These are phyloP conservation scores for Karalla daura DNA, from an alignment of 2,797 vertebrate genomes.

Conservation along the genomic window DNA sequence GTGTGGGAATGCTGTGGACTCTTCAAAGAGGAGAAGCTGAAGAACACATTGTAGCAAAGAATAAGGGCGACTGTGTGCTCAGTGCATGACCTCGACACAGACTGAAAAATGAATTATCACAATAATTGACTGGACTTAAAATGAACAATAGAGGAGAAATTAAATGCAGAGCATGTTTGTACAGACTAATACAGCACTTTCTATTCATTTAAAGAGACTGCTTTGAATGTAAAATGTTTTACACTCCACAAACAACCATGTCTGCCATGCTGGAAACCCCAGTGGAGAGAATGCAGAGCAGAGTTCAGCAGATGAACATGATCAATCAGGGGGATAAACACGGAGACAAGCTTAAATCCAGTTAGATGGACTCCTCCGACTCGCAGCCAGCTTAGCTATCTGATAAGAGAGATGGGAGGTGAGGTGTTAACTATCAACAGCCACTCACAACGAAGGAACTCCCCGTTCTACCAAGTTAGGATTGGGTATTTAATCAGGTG, in stretches of 20 bases:
- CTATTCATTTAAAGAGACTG: not conserved
- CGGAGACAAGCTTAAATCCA: slow-evolving; percentile 69
- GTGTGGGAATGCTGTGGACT: not conserved
- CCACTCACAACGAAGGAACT: slow-evolving; percentile 60
- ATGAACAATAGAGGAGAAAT: not conserved
- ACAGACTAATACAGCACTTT: not conserved
- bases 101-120: not conserved
- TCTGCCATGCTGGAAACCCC: slow-evolving; percentile 9
- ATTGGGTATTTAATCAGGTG: slow-evolving; percentile 40
- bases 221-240: not conserved
- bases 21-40: not conserved
- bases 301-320: slow-evolving; percentile 68
- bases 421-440: slow-evolving; percentile 64
- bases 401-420: slow-evolving; percentile 70
- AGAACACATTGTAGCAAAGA: not conserved
- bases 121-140: not conserved
- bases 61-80: not conserved
- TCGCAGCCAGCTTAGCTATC: slow-evolving; percentile 31
- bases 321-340: slow-evolving; percentile 74
- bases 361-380: slow-evolving; percentile 58
- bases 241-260: not conserved
- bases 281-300: slow-evolving; percentile 46
- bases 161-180: not conserved
- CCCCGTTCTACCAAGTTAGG: slow-evolving; percentile 33
- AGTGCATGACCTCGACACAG: not conserved